Conservation (phyloP, 2,797 vertebrate genomes). For the Micropoecilia bifurca region DNA sequence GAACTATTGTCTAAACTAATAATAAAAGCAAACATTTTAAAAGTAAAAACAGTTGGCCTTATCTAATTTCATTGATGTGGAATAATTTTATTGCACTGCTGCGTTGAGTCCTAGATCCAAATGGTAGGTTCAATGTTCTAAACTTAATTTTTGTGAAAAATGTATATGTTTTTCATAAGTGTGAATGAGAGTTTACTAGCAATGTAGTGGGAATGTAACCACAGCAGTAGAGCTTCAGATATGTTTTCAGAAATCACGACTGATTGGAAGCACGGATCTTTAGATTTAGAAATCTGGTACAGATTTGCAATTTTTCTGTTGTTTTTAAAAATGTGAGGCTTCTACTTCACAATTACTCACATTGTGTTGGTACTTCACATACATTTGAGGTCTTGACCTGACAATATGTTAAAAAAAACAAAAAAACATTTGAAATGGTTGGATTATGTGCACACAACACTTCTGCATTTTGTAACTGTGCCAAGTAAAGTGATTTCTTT, state of each 20-base stretch:
- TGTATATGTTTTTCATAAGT: not conserved
- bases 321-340: not conserved
- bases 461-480: slow-evolving; percentile 18
- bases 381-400: not conserved
- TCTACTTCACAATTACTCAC: not conserved
- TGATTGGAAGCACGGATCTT: not conserved
- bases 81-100: not conserved
- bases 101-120: not conserved
- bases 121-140: not conserved
- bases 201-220: not conserved
- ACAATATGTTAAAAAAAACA: not conserved
- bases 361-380: not conserved
- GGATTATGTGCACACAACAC: not conserved
- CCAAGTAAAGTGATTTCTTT: slow-evolving; percentile 42
- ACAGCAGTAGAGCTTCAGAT: not conserved
- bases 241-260: not conserved
- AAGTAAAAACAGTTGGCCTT: not conserved
- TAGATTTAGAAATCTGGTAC: not conserved
- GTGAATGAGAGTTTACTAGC: not conserved
- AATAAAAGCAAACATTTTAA: not conserved
- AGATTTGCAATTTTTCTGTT: not conserved
- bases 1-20: no score
- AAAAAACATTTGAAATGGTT: not conserved
- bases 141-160: not conserved
- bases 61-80: not conserved